Evolutionary conservation across 1,140 invertebrate species (phyloP), one percentile per base, ranked within the genome.

Genomic region (Portunus trituberculatus): DNA sequence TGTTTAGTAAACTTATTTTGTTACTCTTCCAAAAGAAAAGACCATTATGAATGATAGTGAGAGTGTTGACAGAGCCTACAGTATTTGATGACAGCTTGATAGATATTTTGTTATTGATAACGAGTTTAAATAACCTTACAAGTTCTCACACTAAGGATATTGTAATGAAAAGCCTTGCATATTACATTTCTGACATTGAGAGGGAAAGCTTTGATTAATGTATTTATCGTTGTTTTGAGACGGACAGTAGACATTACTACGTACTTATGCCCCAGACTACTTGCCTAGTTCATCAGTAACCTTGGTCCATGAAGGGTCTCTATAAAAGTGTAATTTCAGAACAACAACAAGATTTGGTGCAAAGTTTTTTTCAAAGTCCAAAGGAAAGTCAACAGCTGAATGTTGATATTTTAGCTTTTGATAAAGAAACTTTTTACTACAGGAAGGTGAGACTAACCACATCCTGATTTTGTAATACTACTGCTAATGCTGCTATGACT

Each of bases 1-100:
- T 76, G 67, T n/a, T 76, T 76, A n/a, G 52, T 59, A n/a, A 59
- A 76, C n/a, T 76, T n/a, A 76, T n/a, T 76, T 76, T 76, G 20
- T n/a, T 76, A 0, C 12, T 76, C 67, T 76, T 76, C 20, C 25
- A 76, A n/a, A 76, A 2, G 20, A n/a, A 59, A 59, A 20, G 52
- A 20, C 52, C 3, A 76, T 76, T n/a, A 76, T 7, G 12, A 25
- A 76, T 76, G 67, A n/a, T n/a, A 59, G 52, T n/a, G n/a, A 25
- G 67, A 76, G 67, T 76, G 67, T 7, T 76, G 67, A 76, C 52
- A 76, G 20, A n/a, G 67, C 25, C 25, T 76, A 20, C 25, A n/a
- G 67, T 76, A n/a, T 76, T 76, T 1, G 12, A 76, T n/a, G n/a
- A 25, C 67, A 76, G n/a, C 67, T 76, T 76, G 52, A 59, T 20